Conservation (phyloP, 2,113 vertebrate species). For the Perca flavescens region DNA sequence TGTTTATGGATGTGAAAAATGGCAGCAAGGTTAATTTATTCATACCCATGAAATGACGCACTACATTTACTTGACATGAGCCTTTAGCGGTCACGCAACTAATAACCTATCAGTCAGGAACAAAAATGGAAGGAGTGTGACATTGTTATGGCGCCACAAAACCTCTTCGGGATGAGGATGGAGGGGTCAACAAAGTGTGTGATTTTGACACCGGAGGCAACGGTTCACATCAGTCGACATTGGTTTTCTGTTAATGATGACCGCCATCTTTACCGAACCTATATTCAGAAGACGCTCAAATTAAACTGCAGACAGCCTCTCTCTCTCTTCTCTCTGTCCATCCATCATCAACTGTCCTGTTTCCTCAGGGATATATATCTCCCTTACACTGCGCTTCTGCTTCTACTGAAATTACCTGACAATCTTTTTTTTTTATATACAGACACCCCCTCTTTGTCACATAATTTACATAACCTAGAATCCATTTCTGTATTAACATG, state of each 20-base stretch:
- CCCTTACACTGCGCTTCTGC: background rate
- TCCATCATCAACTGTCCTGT: background rate
- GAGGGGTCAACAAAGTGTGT: background rate
- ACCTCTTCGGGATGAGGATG: background rate
- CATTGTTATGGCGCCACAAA: background rate
- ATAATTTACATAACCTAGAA: background rate
- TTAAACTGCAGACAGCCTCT: background rate
- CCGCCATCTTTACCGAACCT: background rate
- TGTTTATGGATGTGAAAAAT: no score
- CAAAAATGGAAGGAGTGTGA: background rate
- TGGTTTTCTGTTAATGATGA: background rate
- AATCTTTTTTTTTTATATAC: background rate
- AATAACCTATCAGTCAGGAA: background rate
- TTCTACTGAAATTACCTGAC: constrained; percentile 16
- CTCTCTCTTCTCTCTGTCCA: background rate
- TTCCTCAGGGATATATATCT: background rate
- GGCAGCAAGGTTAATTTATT: background rate
- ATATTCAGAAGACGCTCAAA: background rate
- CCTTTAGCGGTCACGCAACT: background rate
- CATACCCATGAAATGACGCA: background rate
- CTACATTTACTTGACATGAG: background rate
- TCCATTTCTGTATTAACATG: constrained; percentile 7
- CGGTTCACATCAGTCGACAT: background rate
- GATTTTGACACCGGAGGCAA: background rate
- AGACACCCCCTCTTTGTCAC: background rate